A percentile compares a stretch with the other conserved stretches of the same genome.
Evolutionary conservation across 35 echinoderm and acorn worm species (phyloP).

Genomic region (Patiria miniata): DNA sequence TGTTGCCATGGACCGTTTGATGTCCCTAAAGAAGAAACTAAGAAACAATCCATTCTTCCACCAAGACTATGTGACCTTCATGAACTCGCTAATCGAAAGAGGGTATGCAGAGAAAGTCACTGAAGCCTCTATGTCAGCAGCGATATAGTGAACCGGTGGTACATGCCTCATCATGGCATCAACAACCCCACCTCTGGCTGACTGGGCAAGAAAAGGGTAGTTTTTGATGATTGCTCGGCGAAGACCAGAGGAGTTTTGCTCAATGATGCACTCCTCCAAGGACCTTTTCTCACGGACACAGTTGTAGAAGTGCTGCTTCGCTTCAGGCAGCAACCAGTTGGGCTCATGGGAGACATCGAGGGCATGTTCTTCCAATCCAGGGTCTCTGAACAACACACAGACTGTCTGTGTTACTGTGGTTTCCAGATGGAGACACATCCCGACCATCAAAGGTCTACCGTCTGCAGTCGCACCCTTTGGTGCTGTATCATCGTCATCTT

Average conservation of each 20-base stretch:
- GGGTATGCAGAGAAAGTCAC: conserved; percentile 23
- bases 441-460: conserved; percentile 7
- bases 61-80: neutral
- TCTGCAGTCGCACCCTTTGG: conserved; percentile 62
- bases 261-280: conserved; percentile 53
- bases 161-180: conserved; percentile 60
- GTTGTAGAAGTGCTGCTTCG: conserved; percentile 61
- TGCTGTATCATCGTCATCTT: conserved; percentile 43
- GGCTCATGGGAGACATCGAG: conserved; percentile 60
- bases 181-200: conserved; percentile 45
- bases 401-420: conserved; percentile 64
- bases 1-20: conserved; percentile 29
- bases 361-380: conserved; percentile 63
- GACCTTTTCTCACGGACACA: conserved; percentile 54
- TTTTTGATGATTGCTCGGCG: conserved; percentile 64
- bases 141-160: neutral
- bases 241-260: conserved; percentile 34
- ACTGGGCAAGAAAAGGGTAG: conserved; percentile 57
- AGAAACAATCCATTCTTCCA: neutral
- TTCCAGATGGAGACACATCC: conserved; percentile 44
- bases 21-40: neutral
- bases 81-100: neutral
- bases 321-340: conserved; percentile 54
- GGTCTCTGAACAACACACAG: conserved; percentile 35
- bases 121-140: neutral